Evolutionary conservation across 2,797 vertebrate genomes (phyloP).

Genomic region (Darevskia mixta): DNA sequence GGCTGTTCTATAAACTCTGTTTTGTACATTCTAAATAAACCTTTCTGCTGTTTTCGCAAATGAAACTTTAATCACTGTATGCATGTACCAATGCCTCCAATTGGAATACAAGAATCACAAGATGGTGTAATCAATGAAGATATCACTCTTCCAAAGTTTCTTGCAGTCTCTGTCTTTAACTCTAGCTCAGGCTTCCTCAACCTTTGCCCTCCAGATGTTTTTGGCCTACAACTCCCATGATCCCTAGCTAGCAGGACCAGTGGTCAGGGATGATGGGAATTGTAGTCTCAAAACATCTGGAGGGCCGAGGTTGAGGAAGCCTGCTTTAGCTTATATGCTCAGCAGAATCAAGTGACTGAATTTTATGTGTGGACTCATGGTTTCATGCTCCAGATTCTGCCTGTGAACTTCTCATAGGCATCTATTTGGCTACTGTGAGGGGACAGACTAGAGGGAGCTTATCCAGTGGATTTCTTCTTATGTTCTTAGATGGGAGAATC

Average conservation of each 20-base stretch:
- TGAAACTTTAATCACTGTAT: background rate
- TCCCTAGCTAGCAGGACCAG: too few species aligned
- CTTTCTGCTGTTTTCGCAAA: slow-evolving; percentile 11
- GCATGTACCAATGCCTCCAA: background rate
- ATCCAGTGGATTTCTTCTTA: too few species aligned
- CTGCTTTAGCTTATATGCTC: background rate
- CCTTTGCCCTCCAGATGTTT: too few species aligned
- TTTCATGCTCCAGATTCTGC: too few species aligned
- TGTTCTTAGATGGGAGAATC: background rate
- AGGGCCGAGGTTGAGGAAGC: too few species aligned
- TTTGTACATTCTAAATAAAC: slow-evolving; percentile 61
- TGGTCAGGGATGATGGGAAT: too few species aligned
- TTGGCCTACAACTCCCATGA: too few species aligned
- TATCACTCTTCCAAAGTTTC: background rate
- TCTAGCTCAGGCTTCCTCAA: too few species aligned
- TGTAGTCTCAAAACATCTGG: too few species aligned
- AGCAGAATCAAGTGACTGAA: background rate
- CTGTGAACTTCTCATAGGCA: too few species aligned
- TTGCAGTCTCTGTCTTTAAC: background rate
- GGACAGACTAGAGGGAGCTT: too few species aligned
- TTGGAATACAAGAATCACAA: background rate
- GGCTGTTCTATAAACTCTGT: slow-evolving; percentile 38
- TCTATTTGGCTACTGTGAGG: too few species aligned
- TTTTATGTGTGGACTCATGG: background rate
- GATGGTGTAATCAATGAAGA: background rate